These are phyloP conservation scores for Umimayanthus chanpuru DNA, from an alignment of 92 coral and sea anemone species.

Conservation along the genomic window DNA sequence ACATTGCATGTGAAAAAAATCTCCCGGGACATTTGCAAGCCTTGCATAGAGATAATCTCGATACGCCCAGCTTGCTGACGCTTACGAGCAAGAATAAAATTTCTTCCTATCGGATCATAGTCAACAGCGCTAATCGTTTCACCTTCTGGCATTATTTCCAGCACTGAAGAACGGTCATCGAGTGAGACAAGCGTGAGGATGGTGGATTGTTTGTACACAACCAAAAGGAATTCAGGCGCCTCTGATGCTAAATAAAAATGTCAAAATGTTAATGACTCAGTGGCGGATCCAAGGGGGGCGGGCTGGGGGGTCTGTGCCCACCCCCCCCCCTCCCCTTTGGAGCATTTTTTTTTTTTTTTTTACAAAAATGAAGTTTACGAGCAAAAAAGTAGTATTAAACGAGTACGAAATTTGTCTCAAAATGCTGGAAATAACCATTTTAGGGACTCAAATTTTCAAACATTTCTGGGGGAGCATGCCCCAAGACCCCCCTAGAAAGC, in stretches of 20 bases:
- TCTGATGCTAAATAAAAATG: slow-evolving; percentile 1
- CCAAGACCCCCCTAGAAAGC: too few species aligned
- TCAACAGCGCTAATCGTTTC: slow-evolving; percentile 6
- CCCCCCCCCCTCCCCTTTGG: too few species aligned
- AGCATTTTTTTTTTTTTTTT: too few species aligned
- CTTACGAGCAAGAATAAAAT: not conserved
- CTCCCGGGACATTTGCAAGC: not conserved
- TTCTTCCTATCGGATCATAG: not conserved
- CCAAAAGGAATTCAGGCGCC: not conserved
- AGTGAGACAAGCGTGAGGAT: not conserved
- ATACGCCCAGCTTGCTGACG: slow-evolving; percentile 5
- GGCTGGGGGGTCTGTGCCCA: too few species aligned
- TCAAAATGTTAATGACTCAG: not conserved
- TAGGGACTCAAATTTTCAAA: too few species aligned
- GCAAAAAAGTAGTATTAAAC: too few species aligned
- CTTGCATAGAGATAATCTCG: not conserved
- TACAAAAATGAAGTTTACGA: too few species aligned
- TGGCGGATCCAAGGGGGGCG: too few species aligned
- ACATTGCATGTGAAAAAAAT: slow-evolving; percentile 38
- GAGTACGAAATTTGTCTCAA: too few species aligned
- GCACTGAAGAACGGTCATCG: not conserved
- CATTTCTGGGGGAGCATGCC: too few species aligned
- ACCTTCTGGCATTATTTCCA: not conserved
- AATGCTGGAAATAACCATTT: too few species aligned
- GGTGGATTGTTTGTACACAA: slow-evolving; percentile 7